Base-by-base conservation (phyloP, 1,140 invertebrate species). In the Chironomus tepperi region DNA sequence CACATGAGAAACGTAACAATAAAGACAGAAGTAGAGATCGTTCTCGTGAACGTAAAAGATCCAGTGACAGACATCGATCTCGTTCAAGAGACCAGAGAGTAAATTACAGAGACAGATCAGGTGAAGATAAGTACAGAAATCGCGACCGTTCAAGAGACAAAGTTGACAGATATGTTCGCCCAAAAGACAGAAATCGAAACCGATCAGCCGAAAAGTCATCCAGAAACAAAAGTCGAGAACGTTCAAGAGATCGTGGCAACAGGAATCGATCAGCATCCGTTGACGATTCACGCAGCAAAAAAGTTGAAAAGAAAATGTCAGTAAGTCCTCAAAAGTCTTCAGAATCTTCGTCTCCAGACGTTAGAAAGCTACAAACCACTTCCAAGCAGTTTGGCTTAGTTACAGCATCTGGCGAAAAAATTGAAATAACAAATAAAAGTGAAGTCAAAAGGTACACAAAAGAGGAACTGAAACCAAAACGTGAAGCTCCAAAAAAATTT, bases 341-440 rank as follows among this genome's bases (percentile, higher is more conserved):
- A n/a, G 2, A 7, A 57, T 57, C 9, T 2, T 12, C 9, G 8
- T 10, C 47, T 10, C 9, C 10, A 10, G n/a, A 12, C 47, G 7
- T n/a, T 7, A 57, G 47, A 57, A 10, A 57, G 47, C 9, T 7
- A n/a, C 9, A 57, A n/a, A 2, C 10, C 47, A 57, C 1, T n/a
- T 12, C 47, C 1, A 1, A 7, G 1, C 47, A 57, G 47, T 86
- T 80, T 79, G 84, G 84, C 15, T 79, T 85, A 72, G 82, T 85
- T 65, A 83, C 77, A 76, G 81, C 84, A 21, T 84, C 85, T 78
- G 85, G 85, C 67, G 80, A 81, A 9, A 83, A 82, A 79, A 77
- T 85, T 73, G 76, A 74, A 43, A 42, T 74, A 19, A 9, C 74
- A 70, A 73, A 24, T 43, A 76, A 73, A 67, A 74, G 19, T n/a